Evolutionary conservation across 2,888 invertebrate species (phyloP), one percentile per base, ranked within the genome.

Genomic region (Trachelus tabidus): DNA sequence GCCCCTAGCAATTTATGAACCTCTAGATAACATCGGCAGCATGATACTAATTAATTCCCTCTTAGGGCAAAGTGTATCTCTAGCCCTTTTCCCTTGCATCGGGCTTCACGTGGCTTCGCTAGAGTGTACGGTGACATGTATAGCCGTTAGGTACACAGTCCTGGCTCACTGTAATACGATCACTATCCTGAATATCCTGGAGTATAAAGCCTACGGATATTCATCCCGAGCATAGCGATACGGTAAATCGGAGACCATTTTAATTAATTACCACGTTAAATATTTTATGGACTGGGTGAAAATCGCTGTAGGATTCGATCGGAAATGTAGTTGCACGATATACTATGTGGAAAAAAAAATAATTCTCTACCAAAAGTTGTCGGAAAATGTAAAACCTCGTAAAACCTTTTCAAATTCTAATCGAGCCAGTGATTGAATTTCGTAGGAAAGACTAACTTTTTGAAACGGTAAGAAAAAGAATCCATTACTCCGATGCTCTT

Each of bases 31-130:
- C 0, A 35, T 73, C 15, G 9, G 33, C 31, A 34, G 31, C 33
- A 0, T 23, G n/a, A 33, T 34, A 82, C 83, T 85, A 84, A 86
- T 85, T 86, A 83, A 87, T 85, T 86, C 83, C 69, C 83, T 82
- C 82, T 82, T 81, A 74, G 81, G 75, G 73, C 76, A 75, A 73
- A 73, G 34, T 34, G 33, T 73, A 73, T 35, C 73, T 73, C 34
- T 33, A 15, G 9, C 69, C 30, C 30, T 69, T 69, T 15, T 69
- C 31, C 31, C 69, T 69, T 6, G 31, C 31, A 69, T 15, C 30
- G 11, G 11, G 6, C 69, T 33, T 69, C 12, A 69, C 11, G 30
- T 15, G 69, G 33, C 30, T 33, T 33, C 69, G 11, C 12, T 30
- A 30, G 30, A 30, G 69, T 33, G 30, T 33, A 69, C 31, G 30